A percentile compares a stretch with the other conserved stretches of the same genome.
Conservation (phyloP, 35 echinoderm and acorn worm species). For the Hemicentrotus pulcherrimus region DNA sequence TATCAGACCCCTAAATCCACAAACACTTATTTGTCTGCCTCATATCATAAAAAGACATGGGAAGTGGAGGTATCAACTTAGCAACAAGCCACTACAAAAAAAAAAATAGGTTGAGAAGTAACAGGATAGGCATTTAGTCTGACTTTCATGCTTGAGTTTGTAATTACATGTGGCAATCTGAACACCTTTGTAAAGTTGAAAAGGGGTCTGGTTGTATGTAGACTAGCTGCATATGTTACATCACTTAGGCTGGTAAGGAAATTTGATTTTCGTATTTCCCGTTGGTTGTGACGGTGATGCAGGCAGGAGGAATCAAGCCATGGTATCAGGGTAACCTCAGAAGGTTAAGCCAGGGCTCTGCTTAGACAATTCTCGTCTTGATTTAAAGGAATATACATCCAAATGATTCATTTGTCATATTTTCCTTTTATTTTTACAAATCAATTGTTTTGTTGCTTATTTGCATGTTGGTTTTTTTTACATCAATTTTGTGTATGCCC, state of each 20-base stretch:
- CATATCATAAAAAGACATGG: not conserved
- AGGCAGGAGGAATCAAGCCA: not conserved
- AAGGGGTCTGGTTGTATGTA: not conserved
- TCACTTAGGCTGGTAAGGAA: not conserved
- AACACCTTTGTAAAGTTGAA: not conserved
- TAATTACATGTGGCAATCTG: not conserved
- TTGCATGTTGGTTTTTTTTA: no score
- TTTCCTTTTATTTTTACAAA: not conserved
- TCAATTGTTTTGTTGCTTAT: no score
- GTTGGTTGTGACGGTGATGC: not conserved
- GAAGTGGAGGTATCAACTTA: not conserved
- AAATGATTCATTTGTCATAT: not conserved
- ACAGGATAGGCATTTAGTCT: no score
- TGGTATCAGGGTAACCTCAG: not conserved
- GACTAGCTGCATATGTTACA: not conserved
- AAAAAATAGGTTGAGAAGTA: not conserved
- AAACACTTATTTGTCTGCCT: not conserved
- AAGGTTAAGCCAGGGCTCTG: not conserved
- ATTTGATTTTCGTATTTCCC: slow-evolving; percentile 4
- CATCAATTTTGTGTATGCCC: no score
- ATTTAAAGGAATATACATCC: not conserved
- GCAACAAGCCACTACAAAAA: not conserved
- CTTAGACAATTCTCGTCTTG: not conserved
- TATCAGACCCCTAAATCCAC: not conserved
- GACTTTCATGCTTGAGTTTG: not conserved